Evolutionary conservation across 1,140 invertebrate genomes (phyloP).

Genomic region (Hyles euphorbiae): DNA sequence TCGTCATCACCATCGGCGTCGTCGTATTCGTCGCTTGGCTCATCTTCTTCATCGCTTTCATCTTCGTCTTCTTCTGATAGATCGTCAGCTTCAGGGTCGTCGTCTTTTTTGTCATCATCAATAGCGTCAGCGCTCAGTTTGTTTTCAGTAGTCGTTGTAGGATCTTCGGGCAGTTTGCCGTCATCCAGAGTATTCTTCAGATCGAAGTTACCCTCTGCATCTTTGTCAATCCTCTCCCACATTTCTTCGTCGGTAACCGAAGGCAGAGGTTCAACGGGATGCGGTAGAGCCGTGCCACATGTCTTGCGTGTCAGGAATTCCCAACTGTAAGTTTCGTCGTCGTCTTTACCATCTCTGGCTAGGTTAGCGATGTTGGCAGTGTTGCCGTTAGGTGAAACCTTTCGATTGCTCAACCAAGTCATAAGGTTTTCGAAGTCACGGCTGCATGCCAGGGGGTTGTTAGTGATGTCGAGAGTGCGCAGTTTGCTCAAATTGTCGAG

Average conservation of each 20-base stretch:
- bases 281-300: slow-evolving; percentile 46
- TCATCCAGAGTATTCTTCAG: slow-evolving; percentile 61
- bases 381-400: slow-evolving; percentile 66
- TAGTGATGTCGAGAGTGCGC: slow-evolving; percentile 77
- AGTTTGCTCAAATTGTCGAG: slow-evolving; percentile 77
- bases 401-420: slow-evolving; percentile 73
- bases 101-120: slow-evolving; percentile 43
- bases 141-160: slow-evolving; percentile 35
- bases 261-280: slow-evolving; percentile 49
- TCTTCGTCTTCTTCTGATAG: slow-evolving; percentile 46
- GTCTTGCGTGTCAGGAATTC: slow-evolving; percentile 63
- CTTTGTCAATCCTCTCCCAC: slow-evolving; percentile 75
- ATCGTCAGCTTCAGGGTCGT: slow-evolving; percentile 37
- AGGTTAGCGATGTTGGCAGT: slow-evolving; percentile 67
- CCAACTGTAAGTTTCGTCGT: slow-evolving; percentile 56
- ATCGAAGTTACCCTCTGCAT: slow-evolving; percentile 56
- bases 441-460: slow-evolving; percentile 81
- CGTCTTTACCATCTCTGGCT: slow-evolving; percentile 57
- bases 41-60: slow-evolving; percentile 36
- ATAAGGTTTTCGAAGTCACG: slow-evolving; percentile 77
- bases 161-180: slow-evolving; percentile 52
- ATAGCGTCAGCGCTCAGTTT: slow-evolving; percentile 13
- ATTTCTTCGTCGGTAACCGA: slow-evolving; percentile 66
- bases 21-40: slow-evolving; percentile 36
- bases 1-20: slow-evolving; percentile 50